Evolutionary conservation across 2,888 invertebrate species (phyloP), one percentile per base, ranked within the genome.

Genomic region (Muschampia plurimacula): DNA sequence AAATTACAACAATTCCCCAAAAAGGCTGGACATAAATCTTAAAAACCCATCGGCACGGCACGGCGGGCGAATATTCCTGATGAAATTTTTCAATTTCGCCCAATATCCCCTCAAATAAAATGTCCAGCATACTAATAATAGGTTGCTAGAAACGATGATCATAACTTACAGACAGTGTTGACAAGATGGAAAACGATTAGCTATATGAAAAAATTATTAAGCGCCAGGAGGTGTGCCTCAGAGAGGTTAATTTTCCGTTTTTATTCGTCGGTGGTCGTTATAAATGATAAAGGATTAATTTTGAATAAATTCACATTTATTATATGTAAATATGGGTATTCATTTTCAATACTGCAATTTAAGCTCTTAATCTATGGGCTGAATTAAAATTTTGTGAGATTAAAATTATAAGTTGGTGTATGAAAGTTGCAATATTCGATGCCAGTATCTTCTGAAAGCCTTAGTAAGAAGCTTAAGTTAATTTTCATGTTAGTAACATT

Each of bases 231-330:
- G 89, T 85, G 91, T 89, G 86, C 86, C 88, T 87, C 87, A 89
- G 89, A 85, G 88, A 90, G 91, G 92, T 90, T 91, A 92, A 93
- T 92, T 92, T 93, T 93, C 92, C 93, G 93, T 94, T 89, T 89
- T 82, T 83, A 85, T 86, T 86, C 89, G 86, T 88, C 84, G 91
- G 92, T 93, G 92, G 92, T 86, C 89, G 86, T 87, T 86, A 88
- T 89, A 89, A 89, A 90, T 91, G 87, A 89, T 85, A 80, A 79
- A 79, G 73, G 77, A 73, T 78, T 82, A 84, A 86, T 89, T 88
- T 67, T 85, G 84, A 88, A 88, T 87, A 87, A 88, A 89, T 88
- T 83, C 85, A 83, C 82, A 79, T 81, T 81, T 83, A 82, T 79
- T 82, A 78, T 86, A 86, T 86, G 78, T 77, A 81, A 85, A 87